Percentiles rank a stretch among this genome's conserved stretches.
phyloP scores from a whole-genome alignment of 2,888 invertebrate genomes.

The Orchesella flavescens region DNA sequence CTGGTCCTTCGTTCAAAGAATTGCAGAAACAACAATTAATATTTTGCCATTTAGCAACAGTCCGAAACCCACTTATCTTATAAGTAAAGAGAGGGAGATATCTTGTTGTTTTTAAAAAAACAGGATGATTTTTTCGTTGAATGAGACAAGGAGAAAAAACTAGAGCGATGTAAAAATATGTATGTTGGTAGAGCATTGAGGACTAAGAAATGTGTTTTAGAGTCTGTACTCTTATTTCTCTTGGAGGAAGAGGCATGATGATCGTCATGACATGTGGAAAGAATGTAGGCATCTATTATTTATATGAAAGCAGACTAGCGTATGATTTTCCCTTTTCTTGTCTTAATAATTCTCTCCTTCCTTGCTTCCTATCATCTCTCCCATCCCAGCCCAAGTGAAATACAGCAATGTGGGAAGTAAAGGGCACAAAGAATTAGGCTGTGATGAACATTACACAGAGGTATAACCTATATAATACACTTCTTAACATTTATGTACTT shows the following conservation, averaged over 20 bases:
- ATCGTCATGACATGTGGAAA: not conserved
- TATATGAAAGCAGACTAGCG: conserved; percentile 29
- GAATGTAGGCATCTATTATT: conserved; percentile 40
- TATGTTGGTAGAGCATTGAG: no score
- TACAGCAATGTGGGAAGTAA: conserved; percentile 1
- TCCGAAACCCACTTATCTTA: no score
- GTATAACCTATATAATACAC: conserved; percentile 1
- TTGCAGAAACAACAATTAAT: no score
- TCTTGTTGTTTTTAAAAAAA: no score
- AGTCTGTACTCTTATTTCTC: not conserved
- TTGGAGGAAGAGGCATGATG: not conserved
- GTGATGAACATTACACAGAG: not conserved
- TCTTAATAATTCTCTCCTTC: conserved; percentile 18
- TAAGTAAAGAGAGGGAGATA: no score
- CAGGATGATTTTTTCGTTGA: no score
- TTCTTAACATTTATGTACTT: not conserved
- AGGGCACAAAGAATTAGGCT: not conserved
- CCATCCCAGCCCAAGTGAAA: not conserved
- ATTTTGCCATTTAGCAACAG: no score
- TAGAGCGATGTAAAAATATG: no score
- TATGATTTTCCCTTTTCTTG: conserved; percentile 43
- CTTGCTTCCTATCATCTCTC: conserved; percentile 44
- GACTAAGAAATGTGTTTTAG: no score
- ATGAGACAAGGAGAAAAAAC: no score
- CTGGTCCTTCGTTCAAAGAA: no score